Evolutionary conservation across 1,140 invertebrate genomes (phyloP).

Genomic region (Cyclina sinensis): DNA sequence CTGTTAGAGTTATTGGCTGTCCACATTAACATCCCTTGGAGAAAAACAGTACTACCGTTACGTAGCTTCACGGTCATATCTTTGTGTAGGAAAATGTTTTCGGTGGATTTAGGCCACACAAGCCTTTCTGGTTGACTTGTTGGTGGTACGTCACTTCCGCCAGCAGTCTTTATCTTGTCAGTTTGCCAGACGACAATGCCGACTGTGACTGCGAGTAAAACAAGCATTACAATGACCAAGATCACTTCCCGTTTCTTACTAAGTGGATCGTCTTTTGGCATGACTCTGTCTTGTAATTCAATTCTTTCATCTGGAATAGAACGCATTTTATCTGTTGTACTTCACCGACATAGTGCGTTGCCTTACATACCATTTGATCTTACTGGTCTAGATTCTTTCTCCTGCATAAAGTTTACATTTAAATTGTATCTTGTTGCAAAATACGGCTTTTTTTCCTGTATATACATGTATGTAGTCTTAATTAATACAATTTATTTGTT

Average conservation of each 20-base stretch:
- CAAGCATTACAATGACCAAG: slow-evolving; percentile 13
- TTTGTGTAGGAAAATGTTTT: background rate
- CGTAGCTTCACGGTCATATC: slow-evolving; percentile 5
- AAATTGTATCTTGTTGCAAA: too few species aligned
- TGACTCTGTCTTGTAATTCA: too few species aligned
- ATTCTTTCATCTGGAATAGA: too few species aligned
- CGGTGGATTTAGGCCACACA: background rate
- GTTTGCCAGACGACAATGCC: slow-evolving; percentile 65
- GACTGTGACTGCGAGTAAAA: slow-evolving; percentile 22
- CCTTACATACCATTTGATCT: too few species aligned
- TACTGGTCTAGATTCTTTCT: too few species aligned
- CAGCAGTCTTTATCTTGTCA: background rate
- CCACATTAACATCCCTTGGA: background rate
- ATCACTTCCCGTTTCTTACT: slow-evolving; percentile 6
- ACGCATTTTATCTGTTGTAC: too few species aligned
- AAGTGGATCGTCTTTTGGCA: background rate
- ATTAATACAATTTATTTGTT: too few species aligned
- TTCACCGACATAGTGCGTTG: too few species aligned
- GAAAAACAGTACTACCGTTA: background rate
- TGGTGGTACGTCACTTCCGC: background rate
- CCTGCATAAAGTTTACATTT: too few species aligned
- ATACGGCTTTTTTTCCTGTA: too few species aligned
- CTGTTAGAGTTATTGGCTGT: background rate
- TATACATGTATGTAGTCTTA: too few species aligned
- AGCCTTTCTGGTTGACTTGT: background rate